Conservation (phyloP, 2,888 invertebrate genomes). For the Azorinus chamasolen region DNA sequence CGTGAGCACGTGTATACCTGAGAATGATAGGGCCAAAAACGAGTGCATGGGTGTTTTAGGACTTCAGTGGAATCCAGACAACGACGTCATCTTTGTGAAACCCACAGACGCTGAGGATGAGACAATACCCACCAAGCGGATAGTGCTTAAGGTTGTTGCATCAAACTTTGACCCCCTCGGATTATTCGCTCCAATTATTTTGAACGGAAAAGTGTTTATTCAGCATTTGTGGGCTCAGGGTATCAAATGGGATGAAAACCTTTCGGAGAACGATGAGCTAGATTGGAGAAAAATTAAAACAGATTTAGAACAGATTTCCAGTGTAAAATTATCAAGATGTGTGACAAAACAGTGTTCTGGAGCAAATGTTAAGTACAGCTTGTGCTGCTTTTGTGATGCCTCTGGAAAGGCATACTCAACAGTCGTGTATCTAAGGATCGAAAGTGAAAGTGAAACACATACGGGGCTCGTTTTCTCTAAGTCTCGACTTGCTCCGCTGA, state of each 20-base stretch:
- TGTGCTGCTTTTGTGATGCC: constrained; percentile 28
- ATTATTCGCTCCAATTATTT: constrained; percentile 4
- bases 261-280: not conserved
- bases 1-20: constrained; percentile 1
- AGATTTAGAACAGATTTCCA: not conserved
- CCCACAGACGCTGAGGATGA: not conserved
- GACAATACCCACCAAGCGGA: constrained; percentile 8
- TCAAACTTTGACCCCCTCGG: constrained; percentile 20
- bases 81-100: constrained; percentile 10
- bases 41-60: constrained; percentile 22
- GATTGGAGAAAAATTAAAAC: constrained; percentile 2
- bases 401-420: constrained; percentile 25
- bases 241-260: constrained; percentile 5
- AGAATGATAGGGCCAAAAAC: constrained; percentile 8
- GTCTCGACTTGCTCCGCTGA: constrained; percentile 34
- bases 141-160: constrained; percentile 15
- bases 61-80: constrained; percentile 22
- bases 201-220: constrained; percentile 21
- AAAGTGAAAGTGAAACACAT: not conserved
- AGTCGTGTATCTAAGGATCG: constrained; percentile 24
- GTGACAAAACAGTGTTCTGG: not conserved
- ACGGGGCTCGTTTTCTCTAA: constrained; percentile 37
- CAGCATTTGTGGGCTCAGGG: constrained; percentile 18
- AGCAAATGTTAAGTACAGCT: not conserved
- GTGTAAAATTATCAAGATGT: not conserved